Evolutionary conservation across 2,797 vertebrate species (phyloP).

Genomic region (Melopsittacus undulatus): DNA sequence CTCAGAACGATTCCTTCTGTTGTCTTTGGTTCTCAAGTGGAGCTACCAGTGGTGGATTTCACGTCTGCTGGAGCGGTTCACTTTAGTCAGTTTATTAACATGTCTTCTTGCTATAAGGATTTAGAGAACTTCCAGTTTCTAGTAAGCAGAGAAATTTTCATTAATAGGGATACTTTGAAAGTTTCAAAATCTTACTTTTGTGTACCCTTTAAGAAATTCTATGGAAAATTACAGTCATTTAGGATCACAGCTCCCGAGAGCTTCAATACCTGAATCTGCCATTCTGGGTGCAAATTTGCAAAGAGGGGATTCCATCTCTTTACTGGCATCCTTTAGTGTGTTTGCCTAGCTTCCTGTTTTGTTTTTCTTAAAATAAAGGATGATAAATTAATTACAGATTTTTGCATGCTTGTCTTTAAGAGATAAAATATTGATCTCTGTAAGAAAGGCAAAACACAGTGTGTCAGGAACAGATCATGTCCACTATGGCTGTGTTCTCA

Average conservation of each 20-base stretch:
- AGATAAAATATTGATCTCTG: fast-evolving
- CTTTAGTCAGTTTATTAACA: background rate
- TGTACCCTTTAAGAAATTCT: background rate
- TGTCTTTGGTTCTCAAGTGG: background rate
- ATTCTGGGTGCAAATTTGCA: background rate
- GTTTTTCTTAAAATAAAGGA: background rate
- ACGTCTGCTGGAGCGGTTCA: background rate
- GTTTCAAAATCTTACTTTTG: background rate
- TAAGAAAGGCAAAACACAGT: fast-evolving
- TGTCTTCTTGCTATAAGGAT: background rate
- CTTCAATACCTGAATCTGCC: background rate
- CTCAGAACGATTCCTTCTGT: background rate
- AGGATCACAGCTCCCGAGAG: background rate
- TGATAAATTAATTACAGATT: background rate
- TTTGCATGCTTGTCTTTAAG: background rate
- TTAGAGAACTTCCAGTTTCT: background rate
- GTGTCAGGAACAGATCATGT: fast-evolving
- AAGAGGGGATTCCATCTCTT: background rate
- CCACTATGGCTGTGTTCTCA: background rate
- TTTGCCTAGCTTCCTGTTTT: background rate
- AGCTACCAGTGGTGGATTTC: background rate
- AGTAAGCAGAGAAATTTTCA: background rate
- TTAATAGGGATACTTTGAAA: background rate
- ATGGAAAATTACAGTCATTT: background rate
- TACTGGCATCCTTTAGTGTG: background rate